Evolutionary conservation across 2,797 vertebrate species (phyloP).

Genomic region (Ctenopoma kingsleyae): DNA sequence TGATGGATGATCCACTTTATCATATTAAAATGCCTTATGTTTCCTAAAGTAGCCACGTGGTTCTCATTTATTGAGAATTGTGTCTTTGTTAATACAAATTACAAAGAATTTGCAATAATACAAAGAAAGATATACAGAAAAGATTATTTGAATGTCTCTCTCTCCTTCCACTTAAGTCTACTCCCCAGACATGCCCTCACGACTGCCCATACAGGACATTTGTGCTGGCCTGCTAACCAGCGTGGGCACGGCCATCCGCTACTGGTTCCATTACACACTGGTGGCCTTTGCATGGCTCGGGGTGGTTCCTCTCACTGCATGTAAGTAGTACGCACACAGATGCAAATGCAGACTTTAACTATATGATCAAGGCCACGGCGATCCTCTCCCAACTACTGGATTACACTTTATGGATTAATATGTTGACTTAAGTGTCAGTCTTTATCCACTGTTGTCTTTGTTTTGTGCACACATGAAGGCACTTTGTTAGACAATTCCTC

Average conservation of each 20-base stretch:
- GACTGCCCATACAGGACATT: conserved; percentile 99
- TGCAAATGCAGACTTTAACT: conserved; percentile 2
- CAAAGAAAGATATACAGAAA: not conserved
- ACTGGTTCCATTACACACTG: conserved; percentile 99
- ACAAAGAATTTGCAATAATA: not conserved
- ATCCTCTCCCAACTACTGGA: not conserved
- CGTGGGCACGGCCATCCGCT: conserved; percentile 98
- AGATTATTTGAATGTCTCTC: not conserved
- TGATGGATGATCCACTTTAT: conserved; percentile 27
- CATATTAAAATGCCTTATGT: conserved; percentile 10
- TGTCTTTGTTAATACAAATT: not conserved
- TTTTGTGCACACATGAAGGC: not conserved
- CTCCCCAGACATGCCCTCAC: conserved; percentile 99
- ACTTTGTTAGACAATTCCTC: not conserved
- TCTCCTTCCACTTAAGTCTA: conserved; percentile 86
- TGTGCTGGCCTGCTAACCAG: conserved; percentile 98
- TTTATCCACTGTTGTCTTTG: not conserved
- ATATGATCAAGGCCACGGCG: not conserved
- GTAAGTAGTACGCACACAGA: conserved; percentile 83
- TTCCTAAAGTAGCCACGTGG: conserved; percentile 1
- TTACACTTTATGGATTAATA: not conserved
- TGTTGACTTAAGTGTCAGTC: not conserved
- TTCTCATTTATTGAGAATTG: not conserved
- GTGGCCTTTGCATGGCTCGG: conserved; percentile 99
- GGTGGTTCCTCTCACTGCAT: conserved; percentile 99